These are phyloP conservation scores for Cettia cetti DNA, from an alignment of 2,113 vertebrate species.

Conservation along the genomic window DNA sequence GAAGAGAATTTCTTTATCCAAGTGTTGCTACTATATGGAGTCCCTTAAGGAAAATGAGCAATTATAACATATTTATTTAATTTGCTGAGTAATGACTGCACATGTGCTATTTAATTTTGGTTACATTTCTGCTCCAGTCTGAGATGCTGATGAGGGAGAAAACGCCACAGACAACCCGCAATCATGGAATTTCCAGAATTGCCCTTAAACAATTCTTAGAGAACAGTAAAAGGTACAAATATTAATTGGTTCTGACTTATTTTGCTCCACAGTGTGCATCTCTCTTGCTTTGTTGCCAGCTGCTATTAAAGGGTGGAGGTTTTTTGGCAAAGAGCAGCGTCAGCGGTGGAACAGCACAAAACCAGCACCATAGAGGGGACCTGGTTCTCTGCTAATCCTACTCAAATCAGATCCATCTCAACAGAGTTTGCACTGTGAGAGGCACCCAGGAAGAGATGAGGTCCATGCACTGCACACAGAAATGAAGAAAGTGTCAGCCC, in stretches of 20 bases:
- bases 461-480: neutral
- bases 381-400: neutral
- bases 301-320: neutral
- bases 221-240: neutral
- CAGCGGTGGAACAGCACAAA: neutral
- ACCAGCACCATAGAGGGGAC: fast-evolving
- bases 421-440: neutral
- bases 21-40: neutral
- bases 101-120: neutral
- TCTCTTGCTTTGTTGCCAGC: neutral
- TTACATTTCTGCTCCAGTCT: neutral
- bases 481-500: neutral
- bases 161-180: neutral
- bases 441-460: neutral
- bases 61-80: neutral
- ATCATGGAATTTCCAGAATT: neutral
- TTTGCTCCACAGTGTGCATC: neutral
- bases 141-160: neutral
- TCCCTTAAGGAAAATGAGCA: neutral
- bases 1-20: neutral
- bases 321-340: neutral
- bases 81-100: neutral
- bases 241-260: neutral
- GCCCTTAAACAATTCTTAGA: neutral
- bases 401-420: neutral